Evolutionary conservation across 2,888 invertebrate species (phyloP), one percentile per base, ranked within the genome.

Genomic region (Ophion ellenae): DNA sequence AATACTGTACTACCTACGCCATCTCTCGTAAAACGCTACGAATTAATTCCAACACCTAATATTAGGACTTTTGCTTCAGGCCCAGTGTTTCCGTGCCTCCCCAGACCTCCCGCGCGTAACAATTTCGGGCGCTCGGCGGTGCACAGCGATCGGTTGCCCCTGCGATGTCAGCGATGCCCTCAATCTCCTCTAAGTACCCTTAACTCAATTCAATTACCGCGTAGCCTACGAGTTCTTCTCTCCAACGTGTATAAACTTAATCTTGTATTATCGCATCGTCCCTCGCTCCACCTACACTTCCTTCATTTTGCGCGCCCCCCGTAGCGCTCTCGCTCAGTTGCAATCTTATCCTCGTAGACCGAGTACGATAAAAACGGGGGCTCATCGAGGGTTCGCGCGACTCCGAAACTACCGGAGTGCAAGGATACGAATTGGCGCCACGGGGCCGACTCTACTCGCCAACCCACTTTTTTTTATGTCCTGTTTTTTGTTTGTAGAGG

Each of bases 131-230:
- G 64, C 47, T 24, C 63, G 63, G 61, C 24, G 64, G 36, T 24
- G 36, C 69, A 47, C 66, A 70, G 66, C 66, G 75, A 79, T 79
- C 61, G 77, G 59, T 74, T 81, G 74, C 74, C 76, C 70, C 86
- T 53, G 53, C 86, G 83, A 90, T 92, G 92, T 92, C 93, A 93
- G 92, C 92, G 91, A 89, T 91, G 93, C 89, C 92, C 93, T 90
- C 92, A 93, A 93, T 93, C 93, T 89, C 85, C 89, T 87, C 89
- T 92, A 92, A 93, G 90, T 91, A 92, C 90, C 93, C 91, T 92
- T 92, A 92, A 93, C 92, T 92, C 92, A 93, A 93, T 93, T 93
- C 91, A 92, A 93, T 93, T 93, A 92, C 89, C 88, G 53, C 17
- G 17, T 14, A 74, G 76, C 67, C 81, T 77, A 66, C 76, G 73